Evolutionary conservation across 1,140 invertebrate species (phyloP).

Genomic region (Drosophila albomicans): DNA sequence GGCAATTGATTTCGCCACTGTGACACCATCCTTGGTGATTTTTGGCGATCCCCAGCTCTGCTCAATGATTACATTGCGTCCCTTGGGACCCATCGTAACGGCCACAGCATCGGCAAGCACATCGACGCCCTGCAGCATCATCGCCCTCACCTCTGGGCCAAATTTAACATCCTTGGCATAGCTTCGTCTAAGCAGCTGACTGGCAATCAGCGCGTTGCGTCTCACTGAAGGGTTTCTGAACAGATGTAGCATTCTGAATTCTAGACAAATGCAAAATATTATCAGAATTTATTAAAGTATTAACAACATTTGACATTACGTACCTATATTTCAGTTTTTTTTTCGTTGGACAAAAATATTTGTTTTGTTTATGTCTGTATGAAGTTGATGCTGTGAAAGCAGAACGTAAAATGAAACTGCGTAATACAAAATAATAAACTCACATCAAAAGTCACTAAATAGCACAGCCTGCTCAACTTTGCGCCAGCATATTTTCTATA

Average conservation of each 20-base stretch:
- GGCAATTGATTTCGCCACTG: slow-evolving; percentile 99
- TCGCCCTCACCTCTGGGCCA: slow-evolving; percentile 96
- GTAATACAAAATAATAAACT: not conserved
- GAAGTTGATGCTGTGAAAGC: slow-evolving; percentile 35
- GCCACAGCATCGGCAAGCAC: slow-evolving; percentile 99
- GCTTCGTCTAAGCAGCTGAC: slow-evolving; percentile 27
- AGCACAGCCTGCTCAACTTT: slow-evolving; percentile 25
- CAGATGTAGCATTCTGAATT: slow-evolving; percentile 52
- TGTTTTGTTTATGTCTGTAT: slow-evolving; percentile 14
- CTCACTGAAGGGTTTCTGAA: slow-evolving; percentile 23
- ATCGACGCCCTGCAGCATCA: slow-evolving; percentile 99
- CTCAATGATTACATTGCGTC: slow-evolving; percentile 99
- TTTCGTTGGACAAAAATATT: slow-evolving; percentile 4
- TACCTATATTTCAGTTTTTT: not conserved
- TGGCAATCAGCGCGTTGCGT: slow-evolving; percentile 10
- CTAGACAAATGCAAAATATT: too few relatives aligned
- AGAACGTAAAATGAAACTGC: slow-evolving; percentile 24
- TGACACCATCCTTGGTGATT: slow-evolving; percentile 99
- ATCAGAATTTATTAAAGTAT: not conserved
- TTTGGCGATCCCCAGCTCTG: slow-evolving; percentile 99
- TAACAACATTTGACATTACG: not conserved
- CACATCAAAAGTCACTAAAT: not conserved
- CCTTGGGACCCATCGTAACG: slow-evolving; percentile 99
- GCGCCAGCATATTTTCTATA: not conserved
- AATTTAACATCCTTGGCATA: slow-evolving; percentile 98